Conservation (phyloP, 2,113 vertebrate genomes). For the Smithornis capensis region DNA sequence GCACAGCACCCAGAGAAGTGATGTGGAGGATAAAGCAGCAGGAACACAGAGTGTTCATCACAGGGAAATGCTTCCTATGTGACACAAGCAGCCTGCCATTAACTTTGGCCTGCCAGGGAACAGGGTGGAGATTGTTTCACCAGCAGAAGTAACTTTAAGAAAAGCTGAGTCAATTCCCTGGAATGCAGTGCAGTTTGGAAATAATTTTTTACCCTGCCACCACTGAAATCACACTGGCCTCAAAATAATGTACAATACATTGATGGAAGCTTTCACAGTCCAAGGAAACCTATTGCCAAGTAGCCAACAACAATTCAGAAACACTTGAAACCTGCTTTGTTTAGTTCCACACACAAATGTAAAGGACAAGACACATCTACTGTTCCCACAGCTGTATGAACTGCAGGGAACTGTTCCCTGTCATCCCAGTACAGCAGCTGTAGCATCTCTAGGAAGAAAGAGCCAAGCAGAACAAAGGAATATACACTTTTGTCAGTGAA, state of each 20-base stretch:
- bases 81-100: not conserved
- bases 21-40: not conserved
- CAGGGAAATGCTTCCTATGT: not conserved
- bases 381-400: not conserved
- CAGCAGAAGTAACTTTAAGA: not conserved
- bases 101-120: not conserved
- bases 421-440: not conserved
- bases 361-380: not conserved
- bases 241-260: not conserved
- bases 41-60: not conserved
- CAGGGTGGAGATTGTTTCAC: not conserved
- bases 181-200: not conserved
- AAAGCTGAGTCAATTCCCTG: not conserved
- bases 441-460: not conserved
- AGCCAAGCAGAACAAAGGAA: not conserved
- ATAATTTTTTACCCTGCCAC: not conserved
- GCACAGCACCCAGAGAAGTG: not conserved
- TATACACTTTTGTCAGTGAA: not conserved
- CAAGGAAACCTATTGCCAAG: not conserved
- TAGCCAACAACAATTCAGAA: not conserved
- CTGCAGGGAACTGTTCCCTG: not conserved
- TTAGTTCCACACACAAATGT: not conserved
- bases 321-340: not conserved
- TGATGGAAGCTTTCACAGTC: not conserved
- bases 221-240: not conserved